phyloP scores from a whole-genome alignment of 2,888 invertebrate species.

The Epistrophella euchroma region DNA sequence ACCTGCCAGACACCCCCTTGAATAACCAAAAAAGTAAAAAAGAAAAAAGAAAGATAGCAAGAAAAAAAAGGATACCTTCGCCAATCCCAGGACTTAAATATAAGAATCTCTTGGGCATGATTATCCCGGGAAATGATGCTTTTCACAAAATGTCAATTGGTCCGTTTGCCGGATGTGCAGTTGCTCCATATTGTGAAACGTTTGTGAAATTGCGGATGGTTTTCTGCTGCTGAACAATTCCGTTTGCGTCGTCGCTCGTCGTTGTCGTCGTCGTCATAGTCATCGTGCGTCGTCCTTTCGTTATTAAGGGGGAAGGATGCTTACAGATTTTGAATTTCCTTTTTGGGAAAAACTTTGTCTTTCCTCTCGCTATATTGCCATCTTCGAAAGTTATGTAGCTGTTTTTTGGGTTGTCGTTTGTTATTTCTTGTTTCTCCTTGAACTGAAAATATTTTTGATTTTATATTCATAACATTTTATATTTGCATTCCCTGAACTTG shows the following conservation, averaged over 20 bases:
- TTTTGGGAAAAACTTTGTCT: constrained; percentile 37
- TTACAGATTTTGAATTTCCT: constrained; percentile 40
- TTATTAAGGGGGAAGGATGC: constrained; percentile 25
- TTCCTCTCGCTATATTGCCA: background rate
- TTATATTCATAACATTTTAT: constrained; percentile 24
- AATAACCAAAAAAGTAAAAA: background rate
- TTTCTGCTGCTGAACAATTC: constrained; percentile 38
- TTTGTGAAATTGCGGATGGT: constrained; percentile 55
- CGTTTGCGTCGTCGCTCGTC: constrained; percentile 29
- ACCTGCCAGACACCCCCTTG: constrained; percentile 38
- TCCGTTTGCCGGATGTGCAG: constrained; percentile 66
- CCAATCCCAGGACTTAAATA: constrained; percentile 34
- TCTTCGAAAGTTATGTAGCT: constrained; percentile 24
- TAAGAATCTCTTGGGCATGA: constrained; percentile 43
- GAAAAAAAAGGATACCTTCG: constrained; percentile 21
- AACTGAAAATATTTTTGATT: constrained; percentile 23
- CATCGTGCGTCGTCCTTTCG: background rate
- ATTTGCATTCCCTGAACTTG: constrained; percentile 7
- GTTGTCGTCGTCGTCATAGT: background rate
- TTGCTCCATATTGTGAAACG: constrained; percentile 48
- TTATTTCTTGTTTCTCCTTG: constrained; percentile 7
- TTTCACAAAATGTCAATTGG: constrained; percentile 55
- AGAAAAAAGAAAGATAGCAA: too few species aligned
- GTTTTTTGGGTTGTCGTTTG: background rate
- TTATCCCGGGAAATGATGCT: constrained; percentile 63